Evolutionary conservation across 1,140 invertebrate genomes (phyloP), one percentile per base, ranked within the genome.

Genomic region (Bombus picipes): DNA sequence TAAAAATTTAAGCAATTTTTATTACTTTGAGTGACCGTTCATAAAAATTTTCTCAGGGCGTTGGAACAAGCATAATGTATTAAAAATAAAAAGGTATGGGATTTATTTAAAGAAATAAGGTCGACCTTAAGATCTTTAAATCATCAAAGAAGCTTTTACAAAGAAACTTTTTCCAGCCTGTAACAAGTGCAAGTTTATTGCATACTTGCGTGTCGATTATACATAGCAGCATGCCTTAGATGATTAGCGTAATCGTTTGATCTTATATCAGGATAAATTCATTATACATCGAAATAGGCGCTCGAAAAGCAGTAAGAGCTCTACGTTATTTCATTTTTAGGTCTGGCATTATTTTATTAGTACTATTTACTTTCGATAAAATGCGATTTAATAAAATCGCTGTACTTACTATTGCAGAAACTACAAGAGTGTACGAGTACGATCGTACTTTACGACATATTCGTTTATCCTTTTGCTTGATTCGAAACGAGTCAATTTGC

Each of bases 101-200:
- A 74, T 74, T 53, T 53, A 74, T 53, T 74, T 74, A 53, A 74
- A 34, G 43, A 74, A 74, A 34, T 39, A 32, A 74, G 43, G 43
- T 15, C 32, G 37, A 34, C n/a, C 43, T 32, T 47, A 74, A 74
- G 72, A 53, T 47, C 37, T 74, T 74, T 34, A 53, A 74, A 47
- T 39, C 15, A 22, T 32, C n/a, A 22, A 53, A 53, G 72, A 53
- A 74, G n/a, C 41, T 47, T 32, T 47, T 15, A 53, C 72, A 53
- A 74, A 53, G 73, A 53, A 74, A 74, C 53, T 53, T 43, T 74
- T 74, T 74, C 43, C 10, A 53, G 41, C 8, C 25, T 39, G 32
- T 39, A 53, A 32, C 73, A 34, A 28, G 59, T 47, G 72, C n/a
- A 43, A 47, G 41, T 43, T 32, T 73, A n/a, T 73, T 18, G 41